Evolutionary conservation across 1,140 invertebrate species (phyloP), one percentile per base, ranked within the genome.

Genomic region (Cydia splendana): DNA sequence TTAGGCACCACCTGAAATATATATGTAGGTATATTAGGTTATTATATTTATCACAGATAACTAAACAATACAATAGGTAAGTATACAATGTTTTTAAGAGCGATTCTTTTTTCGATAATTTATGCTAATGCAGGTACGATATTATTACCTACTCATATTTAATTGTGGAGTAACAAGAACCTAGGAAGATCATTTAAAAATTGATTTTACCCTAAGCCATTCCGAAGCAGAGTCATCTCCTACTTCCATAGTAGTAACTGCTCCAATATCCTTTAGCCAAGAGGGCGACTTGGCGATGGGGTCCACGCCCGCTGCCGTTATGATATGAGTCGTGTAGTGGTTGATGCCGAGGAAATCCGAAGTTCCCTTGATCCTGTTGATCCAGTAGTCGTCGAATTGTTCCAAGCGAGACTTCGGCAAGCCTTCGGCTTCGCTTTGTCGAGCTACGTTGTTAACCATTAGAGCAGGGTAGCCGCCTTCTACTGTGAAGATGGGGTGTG

Each of bases 391-490:
- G 13, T 91, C 91, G 75, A 95, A 94, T 74, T 91, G 90, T 45
- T 94, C 91, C 9, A 95, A 81, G 24, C 94, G 91, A 4, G 94
- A 86, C 28, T 85, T 88, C 6, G 78, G 48, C 5, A 94, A 85
- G 74, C 94, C 93, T 82, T 95, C 94, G 1, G 80, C 81, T 67
- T 78, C 77, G 80, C 94, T 95, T 76, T 93, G 92, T 13, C 85
- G 85, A 2, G 86, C 93, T 1, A 95, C 89, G 28, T 93, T 93
- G 75, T 93, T 90, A 12, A 93, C 82, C 95, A 96, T 95, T 0
- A 93, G 82, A 42, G 85, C 79, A 1, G 95, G 95, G 87, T 96
- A 96, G 74, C 95, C 94, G 18, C 95, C 95, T 51, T 93, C 81
- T 67, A 87, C 81, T 0, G 94, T 94, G 82, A 94, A 95, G 67